Evolutionary conservation across 1,140 invertebrate species (phyloP), one percentile per base, ranked within the genome.

Genomic region (Drosophila ficusphila): DNA sequence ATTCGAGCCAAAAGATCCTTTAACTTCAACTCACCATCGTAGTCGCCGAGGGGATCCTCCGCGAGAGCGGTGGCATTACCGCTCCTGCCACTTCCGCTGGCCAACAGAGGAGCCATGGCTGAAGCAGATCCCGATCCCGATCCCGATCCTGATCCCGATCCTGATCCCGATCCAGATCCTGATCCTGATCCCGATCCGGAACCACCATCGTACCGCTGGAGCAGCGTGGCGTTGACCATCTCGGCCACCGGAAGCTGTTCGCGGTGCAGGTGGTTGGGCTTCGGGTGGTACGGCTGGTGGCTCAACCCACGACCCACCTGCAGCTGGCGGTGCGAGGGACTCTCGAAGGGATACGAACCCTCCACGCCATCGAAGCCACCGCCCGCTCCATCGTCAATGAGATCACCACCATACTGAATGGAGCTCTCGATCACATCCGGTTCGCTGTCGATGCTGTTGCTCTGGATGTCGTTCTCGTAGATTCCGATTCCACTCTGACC

Each of bases 341-440:
- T 89, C 1, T 89, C 90, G 5, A 90, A 90, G 12, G 90, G 90
- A 58, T 90, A 91, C 14, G 89, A 90, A 0, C 89, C 90, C 57
- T 90, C 89, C 4, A 88, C 86, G 16, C 89, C 89, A 36, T 91
- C 90, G 14, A 91, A 91, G 16, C 90, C 90, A 1, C 83, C 89
- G 16, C 90, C 90, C 2, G 81, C 89, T 0, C 89, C 85, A 7
- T 91, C 88, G 5, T 91, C 88, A 7, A 91, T 91, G 8, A 91
- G 23, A 71, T 91, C 90, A 0, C 90, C 90, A 4, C 90, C 90
- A 18, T 91, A 91, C 41, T 91, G 90, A 21, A 91, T 88, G 11
- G 90, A 91, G 31, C 85, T 88, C 57, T 91, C 90, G 4, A 78
- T 64, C 1, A 71, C 61, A 42, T 88, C 82, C 18, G 58, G 53